Conservation (phyloP, 2,113 vertebrate genomes). For the Cyphomyrus discorhynchus region DNA sequence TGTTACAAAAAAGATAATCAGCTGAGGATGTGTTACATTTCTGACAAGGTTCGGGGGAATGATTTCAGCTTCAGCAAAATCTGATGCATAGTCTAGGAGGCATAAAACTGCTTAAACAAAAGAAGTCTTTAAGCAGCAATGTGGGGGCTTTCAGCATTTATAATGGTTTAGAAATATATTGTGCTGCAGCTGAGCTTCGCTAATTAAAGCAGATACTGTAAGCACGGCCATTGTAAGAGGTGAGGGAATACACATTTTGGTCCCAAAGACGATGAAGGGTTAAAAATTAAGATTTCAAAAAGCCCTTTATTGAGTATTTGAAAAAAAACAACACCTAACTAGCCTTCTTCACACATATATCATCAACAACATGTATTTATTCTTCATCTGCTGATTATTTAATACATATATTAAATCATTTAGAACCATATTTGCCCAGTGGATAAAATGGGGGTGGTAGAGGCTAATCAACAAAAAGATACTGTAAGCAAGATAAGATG, state of each 20-base stretch:
- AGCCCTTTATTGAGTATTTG: neutral
- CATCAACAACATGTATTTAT: neutral
- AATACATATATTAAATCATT: too few species aligned
- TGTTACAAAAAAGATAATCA: neutral
- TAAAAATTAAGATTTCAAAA: neutral
- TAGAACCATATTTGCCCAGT: neutral
- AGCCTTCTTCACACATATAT: neutral
- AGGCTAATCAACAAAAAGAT: neutral
- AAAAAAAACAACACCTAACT: neutral
- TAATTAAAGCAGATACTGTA: neutral
- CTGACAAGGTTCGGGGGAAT: neutral
- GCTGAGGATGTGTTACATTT: neutral
- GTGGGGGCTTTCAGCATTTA: neutral
- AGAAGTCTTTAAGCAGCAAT: neutral
- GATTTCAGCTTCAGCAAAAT: neutral
- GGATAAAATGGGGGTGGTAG: neutral
- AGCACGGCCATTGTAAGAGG: neutral
- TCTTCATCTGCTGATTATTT: neutral
- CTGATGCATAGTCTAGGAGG: neutral
- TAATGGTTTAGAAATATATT: neutral
- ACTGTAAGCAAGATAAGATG: slow-evolving; percentile 17
- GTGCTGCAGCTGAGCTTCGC: neutral
- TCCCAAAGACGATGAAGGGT: neutral
- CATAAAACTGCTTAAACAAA: neutral
- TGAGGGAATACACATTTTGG: neutral